phyloP scores from a whole-genome alignment of 1,140 invertebrate species.

The Daktulosphaira vitifoliae region DNA sequence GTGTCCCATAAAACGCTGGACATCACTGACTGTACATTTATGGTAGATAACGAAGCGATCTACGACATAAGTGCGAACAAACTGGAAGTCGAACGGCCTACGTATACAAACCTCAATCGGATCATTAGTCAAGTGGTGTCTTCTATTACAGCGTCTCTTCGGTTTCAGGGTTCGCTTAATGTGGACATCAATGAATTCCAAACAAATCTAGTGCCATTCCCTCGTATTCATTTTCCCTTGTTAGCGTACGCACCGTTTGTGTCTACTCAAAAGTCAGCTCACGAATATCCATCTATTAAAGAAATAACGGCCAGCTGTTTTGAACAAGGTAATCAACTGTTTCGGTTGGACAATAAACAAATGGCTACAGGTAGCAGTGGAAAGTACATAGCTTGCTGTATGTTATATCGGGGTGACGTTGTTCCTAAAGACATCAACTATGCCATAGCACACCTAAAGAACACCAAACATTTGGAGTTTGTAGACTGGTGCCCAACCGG shows the following conservation, averaged over 20 bases:
- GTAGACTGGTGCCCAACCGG: conserved; percentile 57
- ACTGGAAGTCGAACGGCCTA: conserved; percentile 51
- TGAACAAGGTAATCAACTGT: conserved; percentile 20
- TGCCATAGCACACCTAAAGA: conserved; percentile 49
- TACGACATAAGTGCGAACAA: conserved; percentile 56
- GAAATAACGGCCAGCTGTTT: conserved; percentile 39
- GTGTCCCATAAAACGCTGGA: conserved; percentile 58
- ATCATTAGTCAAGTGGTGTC: conserved; percentile 50
- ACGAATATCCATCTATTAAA: conserved; percentile 62
- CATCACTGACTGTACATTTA: conserved; percentile 56
- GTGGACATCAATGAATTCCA: conserved; percentile 60
- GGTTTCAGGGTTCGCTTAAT: conserved; percentile 56
- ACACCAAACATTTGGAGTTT: conserved; percentile 45
- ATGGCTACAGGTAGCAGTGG: conserved; percentile 39
- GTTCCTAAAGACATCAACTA: conserved; percentile 52
- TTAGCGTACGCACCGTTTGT: conserved; percentile 74
- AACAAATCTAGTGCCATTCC: conserved; percentile 57
- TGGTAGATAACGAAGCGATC: conserved; percentile 58
- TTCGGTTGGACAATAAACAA: conserved; percentile 35
- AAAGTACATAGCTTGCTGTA: conserved; percentile 54
- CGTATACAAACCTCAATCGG: conserved; percentile 53
- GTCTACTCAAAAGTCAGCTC: conserved; percentile 70
- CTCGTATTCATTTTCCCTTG: conserved; percentile 55
- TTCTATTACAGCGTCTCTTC: conserved; percentile 48
- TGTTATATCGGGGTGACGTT: conserved; percentile 51